A percentile compares a stretch with the other conserved stretches of the same genome.
Evolutionary conservation across 2,888 invertebrate genomes (phyloP).

Genomic region (Achlya flavicornis): DNA sequence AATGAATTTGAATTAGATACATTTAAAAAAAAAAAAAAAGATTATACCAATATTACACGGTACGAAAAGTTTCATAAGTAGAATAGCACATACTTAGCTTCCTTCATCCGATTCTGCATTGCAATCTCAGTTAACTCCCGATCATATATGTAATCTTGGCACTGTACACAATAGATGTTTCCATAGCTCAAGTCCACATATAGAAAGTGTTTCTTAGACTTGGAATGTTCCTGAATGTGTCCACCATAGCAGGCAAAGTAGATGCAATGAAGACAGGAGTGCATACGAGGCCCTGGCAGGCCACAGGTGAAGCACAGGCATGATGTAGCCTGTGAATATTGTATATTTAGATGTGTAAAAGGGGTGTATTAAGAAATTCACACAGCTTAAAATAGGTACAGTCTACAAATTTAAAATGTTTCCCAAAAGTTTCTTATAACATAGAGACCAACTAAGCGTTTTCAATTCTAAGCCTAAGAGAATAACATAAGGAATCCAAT

Average conservation of each 20-base stretch:
- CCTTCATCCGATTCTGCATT: conserved; percentile 78
- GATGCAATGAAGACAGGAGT: conserved; percentile 95
- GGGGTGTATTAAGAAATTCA: too few relatives aligned
- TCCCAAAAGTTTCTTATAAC: too few relatives aligned
- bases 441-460: too few relatives aligned
- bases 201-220: conserved; percentile 91
- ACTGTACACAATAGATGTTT: conserved; percentile 94
- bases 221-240: conserved; percentile 94
- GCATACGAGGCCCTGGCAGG: conserved; percentile 90
- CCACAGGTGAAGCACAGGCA: conserved; percentile 93
- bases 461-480: too few relatives aligned
- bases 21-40: too few relatives aligned
- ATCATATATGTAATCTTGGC: conserved; percentile 97
- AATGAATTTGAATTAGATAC: too few relatives aligned
- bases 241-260: conserved; percentile 95
- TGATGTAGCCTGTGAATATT: conserved; percentile 86
- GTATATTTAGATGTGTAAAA: background rate
- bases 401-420: too few relatives aligned
- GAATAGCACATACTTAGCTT: conserved; percentile 77
- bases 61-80: too few relatives aligned
- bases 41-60: too few relatives aligned
- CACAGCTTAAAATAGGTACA: too few relatives aligned
- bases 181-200: conserved; percentile 95
- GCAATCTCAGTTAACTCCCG: conserved; percentile 86
- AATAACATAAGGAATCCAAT: too few relatives aligned